Evolutionary conservation across 2,888 invertebrate species (phyloP), one percentile per base, ranked within the genome.

Genomic region (Rhopalosiphum nymphaeae): DNA sequence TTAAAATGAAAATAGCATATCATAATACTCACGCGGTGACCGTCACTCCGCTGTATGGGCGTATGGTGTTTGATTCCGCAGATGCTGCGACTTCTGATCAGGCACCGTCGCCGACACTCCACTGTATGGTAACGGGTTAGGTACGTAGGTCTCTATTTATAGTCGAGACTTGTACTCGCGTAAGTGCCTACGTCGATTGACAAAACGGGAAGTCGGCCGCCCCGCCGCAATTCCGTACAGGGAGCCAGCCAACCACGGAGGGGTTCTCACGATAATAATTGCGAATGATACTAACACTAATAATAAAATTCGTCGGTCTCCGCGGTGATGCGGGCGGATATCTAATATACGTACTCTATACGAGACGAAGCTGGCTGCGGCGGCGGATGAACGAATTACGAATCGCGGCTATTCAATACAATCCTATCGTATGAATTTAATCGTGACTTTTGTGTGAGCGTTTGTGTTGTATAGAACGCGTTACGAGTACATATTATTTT

Each of bases 371-470:
- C 67, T 16, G 3, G n/a, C n/a, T 5, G n/a, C n/a, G 1, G n/a
- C n/a, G 67, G 67, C n/a, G n/a, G 67, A 67, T 67, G 67, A n/a
- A n/a, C n/a, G n/a, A 67, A 67, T 67, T 67, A 67, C n/a, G 67
- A n/a, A 67, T n/a, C 13, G 0, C 49, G 49, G 13, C 11, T 13
- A 13, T 67, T 67, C 13, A 67, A n/a, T n/a, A 67, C 4, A 26
- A 61, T n/a, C 13, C 13, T 13, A 3, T n/a, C 29, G 13, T 61
- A 13, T n/a, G n/a, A 13, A 61, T 61, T 61, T 61, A 61, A 61
- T 4, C n/a, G 3, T 61, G 13, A 29, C 29, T 61, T 61, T 10
- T 61, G 61, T 61, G 11, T 29, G 29, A 29, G 61, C 10, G 61
- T 61, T 0, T n/a, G 61, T 29, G 57, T 13, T 49, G 61, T n/a